phyloP scores from a whole-genome alignment of 2,797 vertebrate species.

The Clarias platycephalus region DNA sequence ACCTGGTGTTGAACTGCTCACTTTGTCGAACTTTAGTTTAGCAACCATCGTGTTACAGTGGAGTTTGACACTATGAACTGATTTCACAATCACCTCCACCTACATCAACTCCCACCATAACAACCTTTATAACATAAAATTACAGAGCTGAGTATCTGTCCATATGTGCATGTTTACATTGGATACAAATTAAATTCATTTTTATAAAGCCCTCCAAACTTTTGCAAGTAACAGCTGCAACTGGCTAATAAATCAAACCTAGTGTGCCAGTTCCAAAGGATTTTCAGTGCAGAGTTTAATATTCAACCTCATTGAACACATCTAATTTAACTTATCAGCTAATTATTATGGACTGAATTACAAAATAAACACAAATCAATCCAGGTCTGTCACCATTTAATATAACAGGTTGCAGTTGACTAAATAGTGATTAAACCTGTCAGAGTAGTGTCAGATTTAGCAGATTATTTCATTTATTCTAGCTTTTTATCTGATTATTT shows the following conservation, averaged over 20 bases:
- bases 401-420: not conserved
- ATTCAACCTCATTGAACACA: conserved; percentile 8
- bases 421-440: not conserved
- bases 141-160: not conserved
- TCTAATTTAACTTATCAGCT: not conserved
- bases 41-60: not conserved
- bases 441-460: not conserved
- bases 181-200: not conserved
- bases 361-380: not conserved
- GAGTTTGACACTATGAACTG: not conserved
- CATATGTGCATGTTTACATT: not conserved
- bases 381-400: not conserved
- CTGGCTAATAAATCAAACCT: conserved; percentile 21
- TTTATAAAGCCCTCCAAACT: not conserved
- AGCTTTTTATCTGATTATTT: not conserved
- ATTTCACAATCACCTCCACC: conserved; percentile 7
- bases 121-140: not conserved
- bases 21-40: not conserved
- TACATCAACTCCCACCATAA: not conserved
- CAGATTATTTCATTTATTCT: not conserved
- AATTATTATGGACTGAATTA: not conserved
- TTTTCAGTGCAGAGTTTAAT: not conserved
- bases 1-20: not conserved
- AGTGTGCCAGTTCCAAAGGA: no score
- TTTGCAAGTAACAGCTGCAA: conserved; percentile 23